Percentiles rank a stretch among this genome's conserved stretches.
Conservation (phyloP, 92 coral and sea anemone species). For the Desmophyllum pertusum region DNA sequence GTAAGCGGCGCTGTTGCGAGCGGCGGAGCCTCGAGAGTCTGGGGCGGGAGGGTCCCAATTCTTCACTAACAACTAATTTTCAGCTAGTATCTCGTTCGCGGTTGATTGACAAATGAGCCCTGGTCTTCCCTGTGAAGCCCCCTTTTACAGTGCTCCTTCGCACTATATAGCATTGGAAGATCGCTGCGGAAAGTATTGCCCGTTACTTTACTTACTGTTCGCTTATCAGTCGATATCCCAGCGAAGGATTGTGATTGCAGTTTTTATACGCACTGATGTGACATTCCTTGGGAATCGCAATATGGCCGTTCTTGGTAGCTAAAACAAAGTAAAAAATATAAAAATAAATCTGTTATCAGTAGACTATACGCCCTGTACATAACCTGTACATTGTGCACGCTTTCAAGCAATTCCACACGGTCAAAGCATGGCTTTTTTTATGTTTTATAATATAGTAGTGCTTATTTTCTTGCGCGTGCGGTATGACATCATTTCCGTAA, state of each 20-base stretch:
- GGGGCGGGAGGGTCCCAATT: no score
- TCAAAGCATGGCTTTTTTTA: no score
- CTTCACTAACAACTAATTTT: no score
- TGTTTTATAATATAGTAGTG: no score
- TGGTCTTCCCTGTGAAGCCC: not conserved
- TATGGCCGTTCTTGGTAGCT: not conserved
- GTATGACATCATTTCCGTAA: no score
- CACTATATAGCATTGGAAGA: not conserved
- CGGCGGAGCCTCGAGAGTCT: no score
- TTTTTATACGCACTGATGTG: constrained; percentile 2
- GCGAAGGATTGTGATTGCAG: not conserved
- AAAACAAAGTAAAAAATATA: not conserved
- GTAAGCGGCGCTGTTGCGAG: no score
- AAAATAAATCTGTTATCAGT: not conserved
- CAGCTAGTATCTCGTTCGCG: no score
- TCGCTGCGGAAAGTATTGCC: not conserved
- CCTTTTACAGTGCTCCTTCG: no score
- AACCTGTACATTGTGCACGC: not conserved
- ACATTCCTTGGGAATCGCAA: constrained; percentile 23
- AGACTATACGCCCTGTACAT: not conserved
- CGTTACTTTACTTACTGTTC: constrained; percentile 16
- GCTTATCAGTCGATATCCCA: constrained; percentile 13
- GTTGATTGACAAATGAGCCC: no score
- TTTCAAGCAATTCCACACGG: not conserved
- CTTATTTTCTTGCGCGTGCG: no score